Conservation (phyloP, 1,140 invertebrate genomes). For the Ceratina australensis region DNA sequence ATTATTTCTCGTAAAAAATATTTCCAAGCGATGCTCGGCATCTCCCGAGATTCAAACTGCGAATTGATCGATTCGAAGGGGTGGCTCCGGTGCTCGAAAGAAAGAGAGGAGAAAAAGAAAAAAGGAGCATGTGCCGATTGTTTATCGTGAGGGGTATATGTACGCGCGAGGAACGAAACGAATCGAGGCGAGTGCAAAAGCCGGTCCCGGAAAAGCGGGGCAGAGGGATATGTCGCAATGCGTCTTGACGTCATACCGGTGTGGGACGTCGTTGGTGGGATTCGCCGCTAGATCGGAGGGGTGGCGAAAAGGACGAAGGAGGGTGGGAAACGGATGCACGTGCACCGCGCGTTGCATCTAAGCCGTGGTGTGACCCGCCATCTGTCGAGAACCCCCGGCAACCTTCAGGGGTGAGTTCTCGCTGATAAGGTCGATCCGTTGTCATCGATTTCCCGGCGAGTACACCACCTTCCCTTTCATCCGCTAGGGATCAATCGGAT, state of each 20-base stretch:
- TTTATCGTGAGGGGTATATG: slow-evolving; percentile 5
- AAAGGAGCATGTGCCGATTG: slow-evolving; percentile 14
- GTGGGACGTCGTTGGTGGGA: slow-evolving; percentile 69
- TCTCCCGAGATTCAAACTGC: background rate
- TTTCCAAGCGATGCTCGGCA: too few species aligned
- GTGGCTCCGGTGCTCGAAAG: background rate
- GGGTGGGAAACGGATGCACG: slow-evolving; percentile 51
- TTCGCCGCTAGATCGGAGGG: slow-evolving; percentile 53
- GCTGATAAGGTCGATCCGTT: slow-evolving; percentile 48
- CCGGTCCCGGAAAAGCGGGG: slow-evolving; percentile 53
- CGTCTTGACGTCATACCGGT: slow-evolving; percentile 74
- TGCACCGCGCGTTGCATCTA: slow-evolving; percentile 47
- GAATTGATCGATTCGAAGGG: slow-evolving; percentile 12
- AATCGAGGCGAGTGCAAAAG: slow-evolving; percentile 18
- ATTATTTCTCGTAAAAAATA: too few species aligned
- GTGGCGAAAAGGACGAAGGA: slow-evolving; percentile 35
- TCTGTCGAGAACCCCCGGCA: slow-evolving; percentile 47
- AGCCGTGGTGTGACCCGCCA: slow-evolving; percentile 57
- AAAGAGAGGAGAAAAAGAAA: background rate
- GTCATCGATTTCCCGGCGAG: slow-evolving; percentile 7
- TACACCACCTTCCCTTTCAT: slow-evolving; percentile 14
- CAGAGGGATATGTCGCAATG: slow-evolving; percentile 76
- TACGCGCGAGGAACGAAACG: slow-evolving; percentile 13
- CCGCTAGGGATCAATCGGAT: background rate
- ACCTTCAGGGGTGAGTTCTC: slow-evolving; percentile 11